Conservation (phyloP, 1,140 invertebrate genomes). For the Acromyrmex heyeri region DNA sequence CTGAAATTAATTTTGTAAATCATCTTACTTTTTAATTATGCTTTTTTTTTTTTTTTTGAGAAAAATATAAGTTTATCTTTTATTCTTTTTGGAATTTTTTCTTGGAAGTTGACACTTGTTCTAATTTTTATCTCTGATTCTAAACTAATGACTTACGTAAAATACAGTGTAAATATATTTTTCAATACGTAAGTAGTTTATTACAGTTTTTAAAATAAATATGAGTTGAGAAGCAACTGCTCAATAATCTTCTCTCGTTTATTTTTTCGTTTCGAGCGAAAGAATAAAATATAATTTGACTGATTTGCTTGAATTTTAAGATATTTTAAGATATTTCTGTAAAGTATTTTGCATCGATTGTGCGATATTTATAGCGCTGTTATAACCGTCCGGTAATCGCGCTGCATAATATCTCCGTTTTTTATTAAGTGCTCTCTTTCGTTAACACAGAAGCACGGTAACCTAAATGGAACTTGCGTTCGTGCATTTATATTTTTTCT, state of each 20-base stretch:
- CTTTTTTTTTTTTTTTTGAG: too few relatives aligned
- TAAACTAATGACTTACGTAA: not conserved
- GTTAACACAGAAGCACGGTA: conserved; percentile 21
- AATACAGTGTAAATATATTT: conserved; percentile 10
- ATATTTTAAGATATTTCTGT: not conserved
- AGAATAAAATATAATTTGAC: conserved; percentile 6
- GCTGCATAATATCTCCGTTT: conserved; percentile 55
- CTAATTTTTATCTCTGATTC: not conserved
- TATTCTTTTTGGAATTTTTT: not conserved
- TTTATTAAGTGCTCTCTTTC: conserved; percentile 53
- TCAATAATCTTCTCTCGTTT: not conserved
- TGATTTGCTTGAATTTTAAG: conserved; percentile 30
- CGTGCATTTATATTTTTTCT: conserved; percentile 40
- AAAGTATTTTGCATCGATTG: not conserved
- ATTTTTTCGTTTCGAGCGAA: not conserved
- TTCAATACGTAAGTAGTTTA: not conserved
- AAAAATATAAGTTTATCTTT: not conserved
- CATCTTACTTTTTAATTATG: not conserved
- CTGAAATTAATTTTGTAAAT: not conserved
- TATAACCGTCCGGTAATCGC: conserved; percentile 24
- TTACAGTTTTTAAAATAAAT: not conserved
- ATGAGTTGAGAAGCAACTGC: not conserved
- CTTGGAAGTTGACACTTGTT: too few relatives aligned
- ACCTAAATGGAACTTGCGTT: conserved; percentile 23
- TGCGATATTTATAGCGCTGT: not conserved